A percentile compares a stretch with the other conserved stretches of the same genome.
Conservation (phyloP, 2,797 vertebrate species). For the Gouania willdenowi region DNA sequence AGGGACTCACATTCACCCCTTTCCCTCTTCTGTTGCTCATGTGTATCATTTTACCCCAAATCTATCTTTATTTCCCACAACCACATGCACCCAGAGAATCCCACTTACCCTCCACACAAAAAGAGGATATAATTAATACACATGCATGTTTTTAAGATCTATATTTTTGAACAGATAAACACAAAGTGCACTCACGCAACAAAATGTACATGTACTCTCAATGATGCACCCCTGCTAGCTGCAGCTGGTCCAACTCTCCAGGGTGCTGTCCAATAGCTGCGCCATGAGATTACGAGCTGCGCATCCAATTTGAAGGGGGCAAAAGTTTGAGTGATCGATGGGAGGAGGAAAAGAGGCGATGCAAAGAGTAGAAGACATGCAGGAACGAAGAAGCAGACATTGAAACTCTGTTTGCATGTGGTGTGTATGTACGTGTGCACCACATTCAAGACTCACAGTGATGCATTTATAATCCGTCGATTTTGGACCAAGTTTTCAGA, state of each 20-base stretch:
- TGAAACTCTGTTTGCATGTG: slow-evolving; percentile 24
- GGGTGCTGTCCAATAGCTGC: slow-evolving; percentile 30
- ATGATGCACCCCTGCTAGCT: background rate
- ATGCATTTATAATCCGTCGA: slow-evolving; percentile 16
- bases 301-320: slow-evolving; percentile 28
- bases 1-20: slow-evolving; percentile 14
- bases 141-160: slow-evolving; percentile 10
- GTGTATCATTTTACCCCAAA: slow-evolving; percentile 3
- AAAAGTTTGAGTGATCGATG: slow-evolving; percentile 16
- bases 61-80: background rate
- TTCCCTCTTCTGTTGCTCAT: slow-evolving; percentile 2
- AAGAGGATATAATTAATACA: slow-evolving; percentile 9
- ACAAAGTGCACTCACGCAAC: background rate
- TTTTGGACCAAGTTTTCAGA: slow-evolving; percentile 30
- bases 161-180: no score
- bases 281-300: slow-evolving; percentile 19
- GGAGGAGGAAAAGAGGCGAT: slow-evolving; percentile 3
- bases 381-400: slow-evolving; percentile 6
- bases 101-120: slow-evolving; percentile 26
- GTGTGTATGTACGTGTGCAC: no score
- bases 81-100: background rate
- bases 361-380: background rate
- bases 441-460: slow-evolving; percentile 11
- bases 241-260: slow-evolving; percentile 12
- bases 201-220: background rate